phyloP scores from a whole-genome alignment of 2,797 vertebrate genomes.

The Harpagifer antarcticus region DNA sequence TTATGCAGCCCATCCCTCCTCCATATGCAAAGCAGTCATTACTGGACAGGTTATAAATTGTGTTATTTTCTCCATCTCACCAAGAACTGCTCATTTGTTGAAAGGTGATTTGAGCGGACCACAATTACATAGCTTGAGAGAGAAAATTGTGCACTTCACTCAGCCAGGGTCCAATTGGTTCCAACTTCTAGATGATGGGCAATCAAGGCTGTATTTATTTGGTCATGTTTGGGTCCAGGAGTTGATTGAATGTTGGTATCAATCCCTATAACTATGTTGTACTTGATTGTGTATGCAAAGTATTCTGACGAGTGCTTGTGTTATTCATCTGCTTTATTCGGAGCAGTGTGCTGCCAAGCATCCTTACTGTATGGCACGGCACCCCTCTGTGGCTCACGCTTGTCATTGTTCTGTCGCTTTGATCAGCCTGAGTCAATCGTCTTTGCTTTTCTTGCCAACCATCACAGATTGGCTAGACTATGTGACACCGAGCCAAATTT shows the following conservation, averaged over 20 bases:
- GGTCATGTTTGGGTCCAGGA: conserved; percentile 70
- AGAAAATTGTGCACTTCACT: conserved; percentile 73
- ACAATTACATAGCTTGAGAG: conserved; percentile 74
- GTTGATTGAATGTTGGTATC: conserved; percentile 73
- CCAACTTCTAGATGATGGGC: conserved; percentile 74
- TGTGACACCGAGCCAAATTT: conserved; percentile 77
- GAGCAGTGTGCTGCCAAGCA: conserved; percentile 28
- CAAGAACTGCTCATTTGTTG: conserved; percentile 69
- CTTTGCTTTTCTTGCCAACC: conserved; percentile 69
- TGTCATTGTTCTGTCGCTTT: conserved; percentile 76
- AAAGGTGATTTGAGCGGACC: conserved; percentile 72
- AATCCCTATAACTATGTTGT: conserved; percentile 63
- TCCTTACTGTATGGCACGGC: conserved; percentile 51
- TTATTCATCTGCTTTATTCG: conserved; percentile 61
- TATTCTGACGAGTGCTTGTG: conserved; percentile 56
- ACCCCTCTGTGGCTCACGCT: conserved; percentile 56
- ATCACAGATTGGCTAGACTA: conserved; percentile 76
- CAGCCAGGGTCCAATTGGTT: conserved; percentile 74
- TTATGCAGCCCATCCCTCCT: conserved; percentile 52
- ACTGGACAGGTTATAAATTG: conserved; percentile 74
- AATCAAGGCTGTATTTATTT: conserved; percentile 76
- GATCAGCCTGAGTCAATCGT: conserved; percentile 72
- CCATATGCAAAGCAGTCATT: conserved; percentile 76
- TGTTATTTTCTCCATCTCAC: conserved; percentile 76
- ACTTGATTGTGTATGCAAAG: conserved; percentile 72